These are phyloP conservation scores for Drosophila subpulchrella DNA, from an alignment of 1,140 invertebrate genomes.

Conservation along the genomic window DNA sequence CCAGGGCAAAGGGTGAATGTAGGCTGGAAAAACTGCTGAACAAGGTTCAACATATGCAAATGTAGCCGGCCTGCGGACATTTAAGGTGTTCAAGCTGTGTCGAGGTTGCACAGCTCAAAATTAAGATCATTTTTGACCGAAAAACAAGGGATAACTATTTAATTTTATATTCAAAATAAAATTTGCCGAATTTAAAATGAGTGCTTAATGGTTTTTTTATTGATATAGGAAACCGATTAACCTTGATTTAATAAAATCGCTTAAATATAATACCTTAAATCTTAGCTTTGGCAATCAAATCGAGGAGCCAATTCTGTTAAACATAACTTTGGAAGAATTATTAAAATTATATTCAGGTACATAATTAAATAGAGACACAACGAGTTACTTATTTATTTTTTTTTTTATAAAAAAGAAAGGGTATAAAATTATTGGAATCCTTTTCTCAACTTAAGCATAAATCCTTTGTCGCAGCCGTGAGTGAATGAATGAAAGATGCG, in stretches of 20 bases:
- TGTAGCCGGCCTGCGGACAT: conserved; percentile 43
- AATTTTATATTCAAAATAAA: background rate
- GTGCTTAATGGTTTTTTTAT: background rate
- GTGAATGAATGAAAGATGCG: conserved; percentile 11
- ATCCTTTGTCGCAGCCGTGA: conserved; percentile 21
- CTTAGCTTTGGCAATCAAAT: no score
- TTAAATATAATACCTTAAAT: no score
- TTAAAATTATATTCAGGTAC: no score
- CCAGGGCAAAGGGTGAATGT: background rate
- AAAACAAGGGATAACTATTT: background rate
- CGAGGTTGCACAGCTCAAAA: background rate
- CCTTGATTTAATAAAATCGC: no score
- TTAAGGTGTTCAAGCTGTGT: conserved; percentile 28
- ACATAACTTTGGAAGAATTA: no score
- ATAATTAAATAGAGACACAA: no score
- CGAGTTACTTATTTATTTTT: background rate
- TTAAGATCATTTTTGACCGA: background rate
- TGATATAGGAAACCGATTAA: background rate
- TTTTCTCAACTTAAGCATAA: background rate
- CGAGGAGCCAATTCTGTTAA: no score
- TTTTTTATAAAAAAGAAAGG: background rate
- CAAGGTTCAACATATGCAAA: conserved; percentile 46
- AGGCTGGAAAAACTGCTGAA: conserved; percentile 10
- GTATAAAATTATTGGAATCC: background rate
- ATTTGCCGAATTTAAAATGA: background rate